Conservation (phyloP, 30 jellyfish, hydroid and myxozoan species). For the Aurelia coerulea region DNA sequence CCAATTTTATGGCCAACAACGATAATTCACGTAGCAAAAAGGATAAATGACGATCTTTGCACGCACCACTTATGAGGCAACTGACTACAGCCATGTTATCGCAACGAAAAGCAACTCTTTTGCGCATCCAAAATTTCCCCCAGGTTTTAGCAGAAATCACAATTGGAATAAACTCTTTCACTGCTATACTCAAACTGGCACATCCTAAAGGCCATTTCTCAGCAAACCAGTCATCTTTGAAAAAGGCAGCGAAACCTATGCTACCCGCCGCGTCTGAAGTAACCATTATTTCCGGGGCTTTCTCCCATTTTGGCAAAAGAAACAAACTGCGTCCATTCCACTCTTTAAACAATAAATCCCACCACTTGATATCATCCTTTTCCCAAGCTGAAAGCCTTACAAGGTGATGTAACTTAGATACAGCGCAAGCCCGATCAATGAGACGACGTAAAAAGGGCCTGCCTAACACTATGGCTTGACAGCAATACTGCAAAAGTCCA, state of each 20-base stretch:
- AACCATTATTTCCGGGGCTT: no score
- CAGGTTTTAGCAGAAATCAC: slow-evolving; percentile 31
- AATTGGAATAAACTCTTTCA: slow-evolving; percentile 41
- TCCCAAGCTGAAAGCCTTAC: slow-evolving; percentile 46
- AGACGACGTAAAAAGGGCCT: slow-evolving; percentile 37
- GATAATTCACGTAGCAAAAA: no score
- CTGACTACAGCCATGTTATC: no score
- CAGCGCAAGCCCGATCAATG: slow-evolving; percentile 53
- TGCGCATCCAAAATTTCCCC: slow-evolving; percentile 31
- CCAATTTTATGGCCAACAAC: no score
- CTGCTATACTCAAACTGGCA: slow-evolving; percentile 5
- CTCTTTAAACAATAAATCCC: no score
- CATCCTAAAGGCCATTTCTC: slow-evolving; percentile 22
- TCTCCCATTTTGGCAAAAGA: no score
- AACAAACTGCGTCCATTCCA: no score
- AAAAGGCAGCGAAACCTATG: slow-evolving; percentile 40
- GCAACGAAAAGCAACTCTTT: slow-evolving; percentile 3
- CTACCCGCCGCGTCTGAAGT: no score
- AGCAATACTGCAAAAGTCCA: slow-evolving; percentile 57
- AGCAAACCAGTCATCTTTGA: slow-evolving; percentile 1
- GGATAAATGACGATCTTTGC: no score
- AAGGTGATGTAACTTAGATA: slow-evolving; percentile 21
- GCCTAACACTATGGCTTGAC: no score
- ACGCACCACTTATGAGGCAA: no score
- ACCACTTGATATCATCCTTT: slow-evolving; percentile 52